Base-by-base conservation (phyloP, 2,797 vertebrate species). In the Sardinella longiceps region DNA sequence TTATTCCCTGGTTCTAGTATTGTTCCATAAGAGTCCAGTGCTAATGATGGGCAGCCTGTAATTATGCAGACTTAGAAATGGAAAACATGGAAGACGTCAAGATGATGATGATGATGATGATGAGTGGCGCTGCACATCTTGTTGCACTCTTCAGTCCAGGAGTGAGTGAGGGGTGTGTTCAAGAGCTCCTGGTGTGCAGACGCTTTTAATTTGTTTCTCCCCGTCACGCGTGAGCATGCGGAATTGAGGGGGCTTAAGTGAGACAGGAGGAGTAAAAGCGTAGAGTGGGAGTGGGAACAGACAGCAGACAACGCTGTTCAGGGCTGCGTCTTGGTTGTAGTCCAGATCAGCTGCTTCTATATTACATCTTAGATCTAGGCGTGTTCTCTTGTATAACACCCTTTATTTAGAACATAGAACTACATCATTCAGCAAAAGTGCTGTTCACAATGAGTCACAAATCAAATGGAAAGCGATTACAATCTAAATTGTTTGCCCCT, bases 1-100 rank as follows among this genome's bases (percentile, higher is more conserved):
- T 90, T 83, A 88, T 86, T 89, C 86, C 58, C 56, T 46, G 83
- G 63, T 84, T 86, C 80, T 48, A 84, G 46, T 85, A 82, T 88
- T 85, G 83, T 80, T 86, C 70, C 81, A 80, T 83, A 85, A 87
- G 84, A 88, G 83, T 84, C 84, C 43, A 25, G 7, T 10, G 63
- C 33, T 58, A 82, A 82, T 88, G 88, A 92, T 86, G 83, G 83
- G 87, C 86, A 89, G 88, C 84, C 80, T 63, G 58, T 86, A 90
- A 91, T 91, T 88, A 89, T 83, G 70, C 83, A 88, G 86, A 58
- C 28, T 81, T 90, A 90, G 88, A 89, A 88, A 85, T 87, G 87
- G 18, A 5, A 6, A 23, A 53, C 51, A 53, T 18, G 51, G 20
- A 18, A 23, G n/a, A 7, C 14, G 56, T 58, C 56, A n/a, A 25